Percentiles rank a stretch among this genome's conserved stretches.
Conservation (phyloP, 2,113 vertebrate genomes). For the Albula glossodonta region DNA sequence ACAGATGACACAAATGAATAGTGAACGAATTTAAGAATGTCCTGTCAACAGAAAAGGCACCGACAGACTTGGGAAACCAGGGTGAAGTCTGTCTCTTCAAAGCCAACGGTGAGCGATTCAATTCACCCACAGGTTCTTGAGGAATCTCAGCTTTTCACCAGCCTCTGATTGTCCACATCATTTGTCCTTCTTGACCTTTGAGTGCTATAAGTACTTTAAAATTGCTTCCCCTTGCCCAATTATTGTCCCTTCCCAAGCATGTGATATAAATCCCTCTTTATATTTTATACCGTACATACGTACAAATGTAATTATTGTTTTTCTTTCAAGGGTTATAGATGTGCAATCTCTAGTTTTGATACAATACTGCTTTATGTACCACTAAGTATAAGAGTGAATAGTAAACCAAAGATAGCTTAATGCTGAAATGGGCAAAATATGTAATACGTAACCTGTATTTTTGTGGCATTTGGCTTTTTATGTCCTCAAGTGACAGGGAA, state of each 20-base stretch:
- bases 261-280: conserved; percentile 60
- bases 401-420: conserved; percentile 66
- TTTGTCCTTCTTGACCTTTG: background rate
- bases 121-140: background rate
- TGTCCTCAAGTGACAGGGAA: conserved; percentile 28
- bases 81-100: background rate
- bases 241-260: conserved; percentile 42
- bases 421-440: conserved; percentile 49
- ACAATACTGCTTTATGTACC: conserved; percentile 71
- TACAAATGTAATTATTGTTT: conserved; percentile 57
- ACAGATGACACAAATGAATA: background rate
- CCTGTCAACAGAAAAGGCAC: background rate
- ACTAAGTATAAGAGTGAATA: conserved; percentile 63
- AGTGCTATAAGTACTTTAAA: conserved; percentile 8
- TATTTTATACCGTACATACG: conserved; percentile 64
- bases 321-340: conserved; percentile 68
- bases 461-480: conserved; percentile 46
- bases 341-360: conserved; percentile 69
- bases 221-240: conserved; percentile 1
- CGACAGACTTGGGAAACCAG: background rate
- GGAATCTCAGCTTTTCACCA: background rate
- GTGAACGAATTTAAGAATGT: background rate
- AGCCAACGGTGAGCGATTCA: background rate
- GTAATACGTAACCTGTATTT: conserved; percentile 47
- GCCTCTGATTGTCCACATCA: background rate